A percentile compares a stretch with the other conserved stretches of the same genome.
Evolutionary conservation across 2,113 vertebrate genomes (phyloP).

Genomic region (Sebastes fasciatus): DNA sequence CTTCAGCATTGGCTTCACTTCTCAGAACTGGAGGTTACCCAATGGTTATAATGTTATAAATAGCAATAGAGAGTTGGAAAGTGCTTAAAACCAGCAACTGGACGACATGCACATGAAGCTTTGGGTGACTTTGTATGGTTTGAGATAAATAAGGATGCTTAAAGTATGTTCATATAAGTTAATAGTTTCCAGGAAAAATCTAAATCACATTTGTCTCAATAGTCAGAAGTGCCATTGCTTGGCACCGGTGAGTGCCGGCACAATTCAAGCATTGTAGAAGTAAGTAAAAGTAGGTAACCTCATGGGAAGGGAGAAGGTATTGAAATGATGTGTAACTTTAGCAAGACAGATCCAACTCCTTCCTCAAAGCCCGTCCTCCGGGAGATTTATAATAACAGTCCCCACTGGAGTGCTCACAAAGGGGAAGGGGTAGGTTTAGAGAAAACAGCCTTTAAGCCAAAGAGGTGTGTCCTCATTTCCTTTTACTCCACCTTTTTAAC

Average conservation of each 20-base stretch:
- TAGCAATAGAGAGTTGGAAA: not conserved
- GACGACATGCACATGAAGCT: not conserved
- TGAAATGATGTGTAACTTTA: constrained; percentile 29
- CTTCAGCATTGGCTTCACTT: no score
- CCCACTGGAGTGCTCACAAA: constrained; percentile 20
- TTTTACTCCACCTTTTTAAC: not conserved
- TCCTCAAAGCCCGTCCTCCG: constrained; percentile 22
- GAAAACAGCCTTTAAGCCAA: constrained; percentile 26
- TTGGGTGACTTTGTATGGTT: not conserved
- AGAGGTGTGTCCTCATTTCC: constrained; percentile 15
- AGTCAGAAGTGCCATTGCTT: constrained; percentile 16
- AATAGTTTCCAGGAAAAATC: not conserved
- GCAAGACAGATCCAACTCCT: constrained; percentile 16
- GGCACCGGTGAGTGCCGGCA: not conserved
- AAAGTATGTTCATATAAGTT: not conserved
- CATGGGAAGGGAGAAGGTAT: constrained; percentile 14
- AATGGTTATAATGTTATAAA: not conserved
- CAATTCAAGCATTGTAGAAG: constrained; percentile 6
- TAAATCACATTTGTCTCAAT: not conserved
- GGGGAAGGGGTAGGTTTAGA: constrained; percentile 24
- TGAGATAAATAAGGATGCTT: not conserved
- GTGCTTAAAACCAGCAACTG: not conserved
- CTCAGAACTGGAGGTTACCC: no score
- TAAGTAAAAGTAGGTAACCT: constrained; percentile 22
- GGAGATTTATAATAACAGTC: constrained; percentile 39